Evolutionary conservation across 2,797 vertebrate genomes (phyloP), one percentile per base, ranked within the genome.

Genomic region (Chromobotia macracanthus): DNA sequence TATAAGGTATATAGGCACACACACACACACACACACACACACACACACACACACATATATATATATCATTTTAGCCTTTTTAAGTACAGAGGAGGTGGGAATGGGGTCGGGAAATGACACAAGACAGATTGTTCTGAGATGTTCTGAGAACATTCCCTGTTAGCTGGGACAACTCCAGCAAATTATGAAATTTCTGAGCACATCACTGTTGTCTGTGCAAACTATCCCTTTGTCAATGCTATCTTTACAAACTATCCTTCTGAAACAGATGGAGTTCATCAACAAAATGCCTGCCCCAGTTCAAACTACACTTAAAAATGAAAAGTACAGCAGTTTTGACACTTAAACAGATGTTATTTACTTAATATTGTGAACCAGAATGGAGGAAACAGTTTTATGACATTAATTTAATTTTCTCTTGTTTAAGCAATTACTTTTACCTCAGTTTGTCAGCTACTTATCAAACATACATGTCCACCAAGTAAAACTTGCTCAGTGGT

Each of bases 261-360:
- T 58, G 4, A 68, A 68, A 58, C 51, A 65, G 21, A 64, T 64
- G 61, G 61, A 19, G 18, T 75, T 56, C 6, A 48, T 77, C 71
- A 77, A 77, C 80, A 82, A 84, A n/a, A 84, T 80, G 74, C 77
- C 25, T 46, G 38, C n/a, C 38, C 16, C 44, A 38, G 51, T 51
- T 28, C 35, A 79, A 64, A 44, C 46, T 64, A 63, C 69, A 79
- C 35, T 80, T 31, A 50, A 35, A 73, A 28, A 15, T 25, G 53
- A 35, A 18, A 31, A 38, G 10, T 65, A 65, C 56, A 82, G 51
- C 67, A 58, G 50, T 66, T 82, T 60, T 55, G 63, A 58, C 53
- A 67, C 23, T 50, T 63, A 64, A 77, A 68, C 35, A 48, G 44
- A 61, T 55, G 25, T 11, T 64, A 11, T 31, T 31, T 68, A 25